Conservation (phyloP, 2,113 vertebrate species). For the Lipophrys pholis region DNA sequence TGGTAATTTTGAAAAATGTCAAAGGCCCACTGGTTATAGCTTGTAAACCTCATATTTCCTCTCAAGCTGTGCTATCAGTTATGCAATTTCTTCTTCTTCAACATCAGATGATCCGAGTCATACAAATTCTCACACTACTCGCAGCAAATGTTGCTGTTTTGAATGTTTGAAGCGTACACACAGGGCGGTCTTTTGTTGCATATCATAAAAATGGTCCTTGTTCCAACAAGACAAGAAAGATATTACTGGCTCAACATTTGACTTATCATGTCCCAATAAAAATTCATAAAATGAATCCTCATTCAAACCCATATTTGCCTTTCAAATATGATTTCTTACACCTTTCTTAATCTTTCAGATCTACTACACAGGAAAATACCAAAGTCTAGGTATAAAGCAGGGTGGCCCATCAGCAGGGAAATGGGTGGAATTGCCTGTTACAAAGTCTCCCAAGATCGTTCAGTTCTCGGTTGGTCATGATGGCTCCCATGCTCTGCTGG, state of each 20-base stretch:
- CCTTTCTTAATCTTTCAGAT: conserved; percentile 79
- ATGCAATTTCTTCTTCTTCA: background rate
- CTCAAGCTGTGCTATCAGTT: background rate
- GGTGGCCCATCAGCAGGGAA: conserved; percentile 97
- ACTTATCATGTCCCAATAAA: background rate
- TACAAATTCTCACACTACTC: background rate
- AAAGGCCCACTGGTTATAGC: background rate
- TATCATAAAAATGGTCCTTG: background rate
- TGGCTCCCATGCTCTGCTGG: conserved; percentile 96
- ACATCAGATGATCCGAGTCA: conserved; percentile 20
- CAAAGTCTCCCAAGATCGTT: conserved; percentile 97
- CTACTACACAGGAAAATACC: conserved; percentile 99
- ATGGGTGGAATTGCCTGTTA: conserved; percentile 97
- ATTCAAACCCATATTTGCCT: too few relatives aligned
- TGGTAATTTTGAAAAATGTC: conserved; percentile 5
- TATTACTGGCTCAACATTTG: background rate
- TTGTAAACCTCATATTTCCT: background rate
- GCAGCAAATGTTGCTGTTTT: conserved; percentile 7
- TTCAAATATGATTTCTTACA: too few relatives aligned
- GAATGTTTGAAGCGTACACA: conserved; percentile 12
- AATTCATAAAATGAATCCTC: background rate
- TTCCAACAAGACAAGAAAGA: background rate
- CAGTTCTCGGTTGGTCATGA: conserved; percentile 99
- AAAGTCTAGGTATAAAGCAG: conserved; percentile 99
- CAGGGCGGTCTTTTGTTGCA: background rate